Percentiles rank a stretch among this genome's conserved stretches.
phyloP scores from a whole-genome alignment of 2,888 invertebrate species.

The Chesias legatella region DNA sequence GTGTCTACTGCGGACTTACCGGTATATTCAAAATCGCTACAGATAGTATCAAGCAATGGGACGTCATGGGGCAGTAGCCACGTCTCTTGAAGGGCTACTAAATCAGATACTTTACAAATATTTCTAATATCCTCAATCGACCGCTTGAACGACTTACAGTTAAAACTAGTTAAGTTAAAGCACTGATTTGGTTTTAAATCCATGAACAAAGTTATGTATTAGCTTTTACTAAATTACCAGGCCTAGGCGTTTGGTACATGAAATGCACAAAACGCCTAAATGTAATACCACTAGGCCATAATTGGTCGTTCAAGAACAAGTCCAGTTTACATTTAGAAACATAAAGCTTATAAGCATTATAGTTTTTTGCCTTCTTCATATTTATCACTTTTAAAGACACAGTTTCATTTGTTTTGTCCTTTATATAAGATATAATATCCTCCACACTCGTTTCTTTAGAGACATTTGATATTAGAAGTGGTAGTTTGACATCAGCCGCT shows the following conservation, averaged over 20 bases:
- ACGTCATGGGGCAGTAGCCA: too few relatives aligned
- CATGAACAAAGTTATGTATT: not conserved
- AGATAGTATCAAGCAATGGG: conserved; percentile 21
- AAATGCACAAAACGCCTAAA: conserved; percentile 24
- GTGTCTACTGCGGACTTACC: conserved; percentile 33
- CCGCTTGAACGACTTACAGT: conserved; percentile 28
- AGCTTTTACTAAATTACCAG: not conserved
- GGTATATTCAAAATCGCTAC: conserved; percentile 23
- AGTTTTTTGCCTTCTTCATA: conserved; percentile 20
- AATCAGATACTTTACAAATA: conserved; percentile 19
- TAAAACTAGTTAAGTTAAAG: conserved; percentile 29
- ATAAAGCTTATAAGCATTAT: conserved; percentile 22
- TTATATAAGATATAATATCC: conserved; percentile 23
- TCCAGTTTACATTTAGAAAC: conserved; percentile 20
- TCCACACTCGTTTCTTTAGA: conserved; percentile 16
- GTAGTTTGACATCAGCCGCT: conserved; percentile 24
- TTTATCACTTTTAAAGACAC: conserved; percentile 21
- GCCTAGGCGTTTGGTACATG: not conserved
- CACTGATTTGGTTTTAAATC: too few relatives aligned
- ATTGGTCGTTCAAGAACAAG: conserved; percentile 19
- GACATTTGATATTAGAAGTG: conserved; percentile 28
- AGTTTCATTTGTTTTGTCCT: conserved; percentile 10
- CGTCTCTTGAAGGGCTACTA: conserved; percentile 29
- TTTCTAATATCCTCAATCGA: conserved; percentile 22
- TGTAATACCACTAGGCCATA: conserved; percentile 26